Percentiles rank a stretch among this genome's conserved stretches.
Evolutionary conservation across 2,113 vertebrate species (phyloP).

Genomic region (Climacteris rufus): DNA sequence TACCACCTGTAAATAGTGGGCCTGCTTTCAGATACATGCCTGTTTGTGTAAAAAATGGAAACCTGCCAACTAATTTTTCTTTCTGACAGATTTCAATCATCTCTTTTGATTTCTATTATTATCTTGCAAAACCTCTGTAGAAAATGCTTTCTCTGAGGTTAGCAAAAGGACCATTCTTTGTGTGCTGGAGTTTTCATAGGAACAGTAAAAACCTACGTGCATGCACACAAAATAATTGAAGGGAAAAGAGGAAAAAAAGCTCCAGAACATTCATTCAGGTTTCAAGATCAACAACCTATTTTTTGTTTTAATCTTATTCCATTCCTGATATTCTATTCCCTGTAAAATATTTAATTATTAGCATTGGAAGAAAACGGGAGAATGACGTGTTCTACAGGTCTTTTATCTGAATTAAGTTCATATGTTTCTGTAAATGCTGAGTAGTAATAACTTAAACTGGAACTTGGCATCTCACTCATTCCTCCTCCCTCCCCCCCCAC

Average conservation of each 20-base stretch:
- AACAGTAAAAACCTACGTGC: not conserved
- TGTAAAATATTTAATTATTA: not conserved
- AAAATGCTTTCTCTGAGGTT: not conserved
- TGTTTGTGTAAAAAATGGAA: not conserved
- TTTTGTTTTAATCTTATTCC: not conserved
- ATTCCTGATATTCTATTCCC: not conserved
- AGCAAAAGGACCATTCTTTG: not conserved
- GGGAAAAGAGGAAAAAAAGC: not conserved
- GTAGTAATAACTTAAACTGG: not conserved
- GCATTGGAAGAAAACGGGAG: not conserved
- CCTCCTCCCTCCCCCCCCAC: no score
- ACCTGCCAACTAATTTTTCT: not conserved
- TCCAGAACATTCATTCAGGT: not conserved
- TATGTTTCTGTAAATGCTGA: not conserved
- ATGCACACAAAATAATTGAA: not conserved
- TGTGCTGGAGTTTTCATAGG: not conserved
- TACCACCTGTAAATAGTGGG: not conserved
- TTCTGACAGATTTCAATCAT: not conserved
- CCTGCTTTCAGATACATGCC: not conserved
- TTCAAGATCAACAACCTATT: not conserved
- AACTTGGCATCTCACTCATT: not conserved
- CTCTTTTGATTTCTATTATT: not conserved
- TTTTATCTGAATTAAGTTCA: not conserved
- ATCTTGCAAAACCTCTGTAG: not conserved
- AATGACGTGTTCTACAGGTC: not conserved